These are phyloP conservation scores for Borostomias antarcticus DNA, from an alignment of 2,797 vertebrate species.

Conservation along the genomic window DNA sequence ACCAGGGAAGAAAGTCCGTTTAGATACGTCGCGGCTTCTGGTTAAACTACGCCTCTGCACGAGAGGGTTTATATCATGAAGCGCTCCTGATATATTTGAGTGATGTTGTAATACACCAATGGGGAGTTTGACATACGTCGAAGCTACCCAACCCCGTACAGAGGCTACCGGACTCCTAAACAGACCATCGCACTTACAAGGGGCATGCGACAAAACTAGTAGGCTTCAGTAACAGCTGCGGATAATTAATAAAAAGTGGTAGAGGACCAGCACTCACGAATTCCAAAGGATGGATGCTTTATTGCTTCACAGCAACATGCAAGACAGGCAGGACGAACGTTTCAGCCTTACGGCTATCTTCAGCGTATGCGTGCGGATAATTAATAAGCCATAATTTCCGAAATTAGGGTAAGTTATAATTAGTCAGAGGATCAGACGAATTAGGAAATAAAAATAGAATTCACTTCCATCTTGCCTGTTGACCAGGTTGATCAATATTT, in stretches of 20 bases:
- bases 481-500: no score
- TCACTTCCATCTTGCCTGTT: slow-evolving; percentile 58
- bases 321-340: no score
- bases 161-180: slow-evolving; percentile 20
- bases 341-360: no score
- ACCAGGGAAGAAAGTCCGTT: no score
- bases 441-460: slow-evolving; percentile 58
- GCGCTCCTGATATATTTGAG: slow-evolving; percentile 41
- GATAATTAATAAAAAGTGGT: background rate
- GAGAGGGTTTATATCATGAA: slow-evolving; percentile 40
- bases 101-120: slow-evolving; percentile 47
- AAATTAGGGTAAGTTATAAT: slow-evolving; percentile 22
- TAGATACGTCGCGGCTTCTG: no score
- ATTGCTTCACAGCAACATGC: no score
- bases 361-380: slow-evolving; percentile 3
- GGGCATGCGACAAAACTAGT: slow-evolving; percentile 12
- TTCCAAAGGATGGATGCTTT: no score
- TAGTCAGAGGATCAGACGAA: slow-evolving; percentile 28
- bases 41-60: no score
- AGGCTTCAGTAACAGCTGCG: no score
- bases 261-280: no score
- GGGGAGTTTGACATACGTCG: background rate
- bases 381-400: slow-evolving; percentile 19
- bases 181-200: slow-evolving; percentile 28
- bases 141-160: slow-evolving; percentile 20